These are phyloP conservation scores for Psittacula derbiana DNA, from an alignment of 2,797 vertebrate species.

Conservation along the genomic window DNA sequence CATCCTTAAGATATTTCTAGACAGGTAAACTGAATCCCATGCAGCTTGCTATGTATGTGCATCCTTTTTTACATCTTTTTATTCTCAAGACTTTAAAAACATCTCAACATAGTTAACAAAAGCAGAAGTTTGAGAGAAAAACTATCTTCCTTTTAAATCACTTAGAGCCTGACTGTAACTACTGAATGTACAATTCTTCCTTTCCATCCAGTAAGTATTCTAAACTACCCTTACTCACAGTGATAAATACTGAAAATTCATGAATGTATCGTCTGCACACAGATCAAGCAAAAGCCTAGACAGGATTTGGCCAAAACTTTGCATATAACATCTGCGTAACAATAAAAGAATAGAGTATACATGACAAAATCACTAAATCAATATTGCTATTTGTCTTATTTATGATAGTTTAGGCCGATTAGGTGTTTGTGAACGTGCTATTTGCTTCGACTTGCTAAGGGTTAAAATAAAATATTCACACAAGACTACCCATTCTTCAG, in stretches of 20 bases:
- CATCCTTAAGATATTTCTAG: neutral
- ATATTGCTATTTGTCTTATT: neutral
- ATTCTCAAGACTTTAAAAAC: neutral
- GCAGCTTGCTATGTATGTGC: neutral
- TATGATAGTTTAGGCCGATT: neutral
- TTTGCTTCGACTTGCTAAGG: neutral
- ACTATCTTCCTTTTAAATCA: neutral
- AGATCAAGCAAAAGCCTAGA: neutral
- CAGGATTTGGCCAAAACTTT: neutral
- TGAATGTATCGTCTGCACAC: neutral
- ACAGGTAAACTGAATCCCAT: neutral
- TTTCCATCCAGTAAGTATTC: neutral
- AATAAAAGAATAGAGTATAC: neutral
- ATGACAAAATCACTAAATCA: neutral
- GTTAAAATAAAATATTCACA: slow-evolving; percentile 48
- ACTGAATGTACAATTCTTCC: neutral
- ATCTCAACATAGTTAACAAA: neutral
- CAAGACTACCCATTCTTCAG: slow-evolving; percentile 11
- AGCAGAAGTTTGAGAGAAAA: neutral
- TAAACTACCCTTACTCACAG: neutral
- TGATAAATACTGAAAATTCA: neutral
- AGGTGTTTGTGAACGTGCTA: neutral
- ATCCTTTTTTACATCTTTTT: neutral
- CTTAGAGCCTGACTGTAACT: neutral
- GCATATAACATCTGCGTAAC: neutral